Base-by-base conservation (phyloP, 2,888 invertebrate species). In the Cephus nigrinus region DNA sequence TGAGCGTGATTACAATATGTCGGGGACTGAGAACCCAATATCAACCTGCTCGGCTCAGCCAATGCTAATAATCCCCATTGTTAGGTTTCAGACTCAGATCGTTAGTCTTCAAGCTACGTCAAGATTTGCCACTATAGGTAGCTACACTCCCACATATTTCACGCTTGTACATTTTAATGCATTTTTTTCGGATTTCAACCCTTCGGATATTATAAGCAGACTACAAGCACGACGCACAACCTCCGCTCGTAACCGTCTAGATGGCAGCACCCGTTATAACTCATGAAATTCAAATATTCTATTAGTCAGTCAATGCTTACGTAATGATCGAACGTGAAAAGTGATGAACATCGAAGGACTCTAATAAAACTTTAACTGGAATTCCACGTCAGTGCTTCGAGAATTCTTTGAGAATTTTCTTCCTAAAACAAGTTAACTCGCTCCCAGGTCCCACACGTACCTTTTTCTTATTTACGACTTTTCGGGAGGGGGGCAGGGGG, bases 1-100 rank as follows among this genome's bases (percentile, higher is more conserved):
- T 87, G 85, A 86, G 84, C 85, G 88, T 87, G 90, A 90, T 90
- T 89, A 88, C 87, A 88, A 88, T 87, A 89, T 88, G 88, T 88
- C 87, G 89, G 82, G 82, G 81, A 83, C 86, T 81, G 85, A 88
- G 87, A 87, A 86, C 84, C 86, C 89, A 88, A 89, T 89, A 89
- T 86, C 87, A 85, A 86, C 82, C 85, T 75, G 81, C 84, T 87
- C 84, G 86, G 85, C 86, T 87, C 83, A 88, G 87, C 87, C 87
- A 85, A 87, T 88, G 87, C 86, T 88, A 89, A 89, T 89, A 89
- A 88, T 89, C 89, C 85, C 86, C 82, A 89, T 89, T 89, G 89
- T 89, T 84, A 86, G 78, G 55, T 55, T 55, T 55, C 55, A 55
- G 23, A 55, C 55, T 55, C 55, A 55, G 55, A 55, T 55, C 55